Percentiles rank a stretch among this genome's conserved stretches.
Conservation (phyloP, 2,888 invertebrate species). For the Lasius platythorax region DNA sequence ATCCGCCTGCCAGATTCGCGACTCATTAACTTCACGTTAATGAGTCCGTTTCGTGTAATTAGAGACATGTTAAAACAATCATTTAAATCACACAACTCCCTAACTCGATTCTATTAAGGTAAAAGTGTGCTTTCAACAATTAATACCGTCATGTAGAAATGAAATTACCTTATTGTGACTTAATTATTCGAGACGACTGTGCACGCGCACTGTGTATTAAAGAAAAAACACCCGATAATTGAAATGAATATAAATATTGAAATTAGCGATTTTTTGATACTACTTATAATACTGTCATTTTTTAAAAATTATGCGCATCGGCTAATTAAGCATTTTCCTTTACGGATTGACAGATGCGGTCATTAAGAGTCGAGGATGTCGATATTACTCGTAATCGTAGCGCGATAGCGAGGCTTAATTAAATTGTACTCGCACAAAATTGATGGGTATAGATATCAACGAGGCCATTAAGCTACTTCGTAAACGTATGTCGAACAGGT, state of each 20-base stretch:
- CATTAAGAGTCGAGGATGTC: slow-evolving; percentile 43
- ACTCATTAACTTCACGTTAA: slow-evolving; percentile 10
- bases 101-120: background rate
- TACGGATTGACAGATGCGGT: slow-evolving; percentile 43
- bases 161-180: background rate
- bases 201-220: too few relatives aligned
- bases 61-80: slow-evolving; percentile 59
- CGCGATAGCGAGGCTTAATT: slow-evolving; percentile 65
- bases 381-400: slow-evolving; percentile 34
- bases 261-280: background rate
- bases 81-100: slow-evolving; percentile 20
- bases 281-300: background rate
- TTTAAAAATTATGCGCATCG: background rate
- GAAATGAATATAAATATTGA: slow-evolving; percentile 14
- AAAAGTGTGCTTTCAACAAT: slow-evolving; percentile 14
- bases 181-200: background rate
- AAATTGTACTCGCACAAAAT: slow-evolving; percentile 73
- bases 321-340: slow-evolving; percentile 32
- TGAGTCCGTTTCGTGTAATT: slow-evolving; percentile 72
- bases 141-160: background rate
- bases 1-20: slow-evolving; percentile 54
- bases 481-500: slow-evolving; percentile 75
- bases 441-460: slow-evolving; percentile 67
- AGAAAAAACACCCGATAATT: background rate
- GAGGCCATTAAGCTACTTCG: slow-evolving; percentile 61